Evolutionary conservation across 2,113 vertebrate species (phyloP), one percentile per base, ranked within the genome.

Genomic region (Mystacornis crossleyi): DNA sequence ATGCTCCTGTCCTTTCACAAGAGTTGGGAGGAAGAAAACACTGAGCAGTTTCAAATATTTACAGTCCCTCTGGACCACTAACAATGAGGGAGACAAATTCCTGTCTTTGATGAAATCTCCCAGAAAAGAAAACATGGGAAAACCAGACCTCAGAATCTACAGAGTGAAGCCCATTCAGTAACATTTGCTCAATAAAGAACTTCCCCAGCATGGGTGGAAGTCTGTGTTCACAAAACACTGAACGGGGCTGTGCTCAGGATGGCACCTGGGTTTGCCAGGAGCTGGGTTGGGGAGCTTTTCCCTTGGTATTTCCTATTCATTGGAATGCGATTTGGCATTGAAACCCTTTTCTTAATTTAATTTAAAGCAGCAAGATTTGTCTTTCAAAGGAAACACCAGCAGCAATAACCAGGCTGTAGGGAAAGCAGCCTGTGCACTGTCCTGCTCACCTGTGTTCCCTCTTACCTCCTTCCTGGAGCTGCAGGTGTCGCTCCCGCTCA

Each of bases 391-490:
- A 31, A 80, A 60, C 12, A 12, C 19, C 58, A 8, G 1, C 77
- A 58, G 62, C 43, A 43, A 1, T 1, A 40, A 42, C 5, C 12
- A 34, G 38, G 23, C 5, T 2, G 5, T 14, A 8, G 8, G 18
- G 48, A 43, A 10, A 82, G 43, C 45, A 71, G 21, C 47, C 23
- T 4, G 1, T 2, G 40, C 17, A 1, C 0, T 4, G 20, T 21
- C 38, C 47, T 29, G 29, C 23, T 13, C 1, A 7, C 25, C 13
- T 26, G 28, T 0, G 1, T 2, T 47, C 21, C 25, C 19, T n/a
- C 70, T 84, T 72, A 97, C 95, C 97, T 97, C 70, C 67, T 93
- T 94, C 82, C 93, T 66, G 83, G 72, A 88, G 50, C 69, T 87
- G 86, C 86, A 48, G 40, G 8, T 6, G 40, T 95, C 84, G 0